Evolutionary conservation across 2,797 vertebrate genomes (phyloP), one percentile per base, ranked within the genome.

Genomic region (Garrulus glandarius): DNA sequence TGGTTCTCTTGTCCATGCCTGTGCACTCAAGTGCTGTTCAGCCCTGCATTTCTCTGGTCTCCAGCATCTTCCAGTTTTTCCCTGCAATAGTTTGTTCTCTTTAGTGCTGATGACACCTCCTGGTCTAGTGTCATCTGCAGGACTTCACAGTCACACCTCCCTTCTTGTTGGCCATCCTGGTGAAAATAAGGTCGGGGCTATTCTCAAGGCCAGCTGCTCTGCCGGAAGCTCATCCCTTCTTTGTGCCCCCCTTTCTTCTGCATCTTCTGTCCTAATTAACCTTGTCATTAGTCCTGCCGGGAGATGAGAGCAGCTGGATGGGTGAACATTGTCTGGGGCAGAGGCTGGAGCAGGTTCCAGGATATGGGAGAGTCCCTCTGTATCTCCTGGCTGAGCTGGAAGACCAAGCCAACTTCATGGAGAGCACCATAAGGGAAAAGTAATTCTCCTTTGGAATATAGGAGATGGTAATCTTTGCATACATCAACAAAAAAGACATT

Each of bases 261-360:
- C 52, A 27, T 44, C 29, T 67, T 41, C 39, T 53, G 32, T 76
- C 44, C 53, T 53, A 41, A 2, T 53, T 56, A 29, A 72, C 55
- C 17, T 11, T 24, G 29, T 84, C 0, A 1, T 79, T 53, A 44
- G n/a, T 67, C n/a, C 39, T 26, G 36, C 29, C 0, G 0, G 39
- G 60, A 68, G 36, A 15, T 32, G 46, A 53, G 49, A 46, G 36
- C 8, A 1, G 24, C 55, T 55, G 30, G 27, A 37, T 0, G 2
- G 43, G 29, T 2, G 2, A 76, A 26, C 37, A 24, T 30, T 8
- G 30, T 74, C 55, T 82, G 3, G 0, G 30, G 30, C 53, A 70
- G 52, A 67, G 43, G 29, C 29, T 67, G 57, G 47, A 69, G 32
- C 27, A 27, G 56, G 47, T 34, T 52, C 0, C 2, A 21, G 21